Base-by-base conservation (phyloP, 2,888 invertebrate species). In the Cerastis rubricosa region DNA sequence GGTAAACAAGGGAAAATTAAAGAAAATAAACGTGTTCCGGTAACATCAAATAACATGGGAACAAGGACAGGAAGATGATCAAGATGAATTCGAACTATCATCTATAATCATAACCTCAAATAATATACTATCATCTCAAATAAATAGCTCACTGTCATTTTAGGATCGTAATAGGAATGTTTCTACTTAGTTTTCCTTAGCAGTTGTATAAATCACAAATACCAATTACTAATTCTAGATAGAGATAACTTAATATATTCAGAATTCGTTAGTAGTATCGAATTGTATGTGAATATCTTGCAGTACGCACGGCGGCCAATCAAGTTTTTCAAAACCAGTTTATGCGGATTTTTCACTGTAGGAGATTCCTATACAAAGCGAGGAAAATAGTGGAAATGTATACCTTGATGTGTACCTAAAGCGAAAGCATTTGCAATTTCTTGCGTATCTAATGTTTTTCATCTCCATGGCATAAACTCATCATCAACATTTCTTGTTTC, bases 401-500 rank as follows among this genome's bases (percentile, higher is more conserved):
- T 35, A 35, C 2, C 35, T 35, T 35, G 35, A 35, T 35, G 35
- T 35, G 14, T 11, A 22, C 51, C 4, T 51, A 17, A 67, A 61
- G 47, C n/a, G 43, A 73, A 54, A n/a, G 9, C 14, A 73, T 49
- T 61, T n/a, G 8, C 11, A 73, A n/a, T 6, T 63, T 49, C 40
- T 51, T 72, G 14, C 25, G 29, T 61, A 29, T 61, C 25, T 9
- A 61, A 35, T 59, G 29, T 61, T 61, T 40, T 49, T 22, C 4
- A 61, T n/a, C 2, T 65, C 1, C 4, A 40, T 12, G 22, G 35
- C 45, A 11, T 5, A 25, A 47, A 29, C 47, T 40, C 2, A 49
- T 9, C 25, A 29, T 29, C 11, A 65, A 25, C 45, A 22, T 76
- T 3, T 77, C 7, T 68, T 22, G 14, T 77, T 76, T n/a, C 68